Base-by-base conservation (phyloP, 1,140 invertebrate species). In the Drosophila lini region DNA sequence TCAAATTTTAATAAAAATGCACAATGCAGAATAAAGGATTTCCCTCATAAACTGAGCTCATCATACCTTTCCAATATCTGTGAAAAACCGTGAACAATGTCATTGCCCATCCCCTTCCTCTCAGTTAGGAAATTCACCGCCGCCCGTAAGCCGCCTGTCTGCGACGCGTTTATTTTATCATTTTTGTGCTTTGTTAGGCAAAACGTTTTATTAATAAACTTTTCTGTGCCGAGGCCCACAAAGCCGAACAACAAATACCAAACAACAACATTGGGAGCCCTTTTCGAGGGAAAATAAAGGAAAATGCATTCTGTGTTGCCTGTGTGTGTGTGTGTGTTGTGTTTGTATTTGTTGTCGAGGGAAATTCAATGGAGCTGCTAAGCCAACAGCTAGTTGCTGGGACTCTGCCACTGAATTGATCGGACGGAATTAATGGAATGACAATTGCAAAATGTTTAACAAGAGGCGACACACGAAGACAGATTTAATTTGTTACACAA, bases 101-200 rank as follows among this genome's bases (percentile, higher is more conserved):
- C 65, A 71, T 58, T 71, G 4, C 22, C n/a, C 65, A 50, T 28
- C 25, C 25, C 7, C 28, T 11, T 36, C 28, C 25, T 13, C 22
- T 34, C 32, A 34, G 32, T 22, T 50, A 41, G 42, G 22, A 57
- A n/a, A 9, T 41, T 13, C 34, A 19, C 44, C 22, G 11, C 19
- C 19, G n/a, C n/a, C 7, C 34, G 10, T 44, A 34, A 41, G 16
- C 44, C n/a, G 6, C 67, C 69, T 76, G 60, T 65, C 61, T 50
- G 41, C 69, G 74, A 68, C 79, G 82, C 78, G 74, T 71, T 85
- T 82, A 86, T 75, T 82, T 86, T 85, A 85, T 85, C 82, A 78
- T 76, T 76, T 76, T 60, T 76, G 59, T 47, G 71, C 59, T 76
- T 67, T 76, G 71, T 76, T 76, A 65, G 74, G 60, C 73, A 63